These are phyloP conservation scores for Hesperia comma DNA, from an alignment of 2,888 invertebrate species.

Conservation along the genomic window DNA sequence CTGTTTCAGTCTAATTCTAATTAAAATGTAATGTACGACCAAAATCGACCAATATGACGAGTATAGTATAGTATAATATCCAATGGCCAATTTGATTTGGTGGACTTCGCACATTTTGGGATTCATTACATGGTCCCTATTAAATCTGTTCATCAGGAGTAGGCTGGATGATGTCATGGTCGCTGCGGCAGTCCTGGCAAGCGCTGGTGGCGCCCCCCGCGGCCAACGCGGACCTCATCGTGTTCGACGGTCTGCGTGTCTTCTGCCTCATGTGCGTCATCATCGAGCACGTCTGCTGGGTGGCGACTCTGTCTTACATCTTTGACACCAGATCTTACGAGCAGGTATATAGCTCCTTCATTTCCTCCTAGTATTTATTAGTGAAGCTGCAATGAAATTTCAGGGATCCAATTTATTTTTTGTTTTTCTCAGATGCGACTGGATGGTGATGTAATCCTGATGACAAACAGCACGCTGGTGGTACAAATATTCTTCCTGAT, in stretches of 20 bases:
- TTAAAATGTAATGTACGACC: too few relatives aligned
- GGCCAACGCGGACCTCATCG: slow-evolving; percentile 56
- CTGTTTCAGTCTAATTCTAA: not conserved
- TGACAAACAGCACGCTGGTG: slow-evolving; percentile 76
- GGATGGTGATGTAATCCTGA: slow-evolving; percentile 63
- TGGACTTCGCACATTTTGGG: too few relatives aligned
- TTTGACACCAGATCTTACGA: slow-evolving; percentile 63
- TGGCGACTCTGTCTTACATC: slow-evolving; percentile 67
- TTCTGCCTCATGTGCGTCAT: slow-evolving; percentile 75
- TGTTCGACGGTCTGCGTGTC: slow-evolving; percentile 73
- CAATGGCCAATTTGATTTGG: too few relatives aligned
- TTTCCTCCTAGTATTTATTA: too few relatives aligned
- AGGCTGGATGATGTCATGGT: slow-evolving; percentile 64
- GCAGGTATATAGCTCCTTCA: slow-evolving; percentile 61
- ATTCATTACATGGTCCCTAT: too few relatives aligned
- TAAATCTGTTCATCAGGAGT: slow-evolving; percentile 46
- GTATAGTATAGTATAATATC: too few relatives aligned
- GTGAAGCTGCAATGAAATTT: too few relatives aligned
- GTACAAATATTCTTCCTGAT: slow-evolving; percentile 79
- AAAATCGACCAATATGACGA: too few relatives aligned
- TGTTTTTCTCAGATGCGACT: slow-evolving; percentile 56
- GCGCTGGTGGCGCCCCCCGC: slow-evolving; percentile 47
- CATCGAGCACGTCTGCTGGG: slow-evolving; percentile 77
- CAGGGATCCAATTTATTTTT: not conserved
- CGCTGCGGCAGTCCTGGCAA: slow-evolving; percentile 60